Base-by-base conservation (phyloP, 2,113 vertebrate species). In the Sterrhoptilus dennistouni region DNA sequence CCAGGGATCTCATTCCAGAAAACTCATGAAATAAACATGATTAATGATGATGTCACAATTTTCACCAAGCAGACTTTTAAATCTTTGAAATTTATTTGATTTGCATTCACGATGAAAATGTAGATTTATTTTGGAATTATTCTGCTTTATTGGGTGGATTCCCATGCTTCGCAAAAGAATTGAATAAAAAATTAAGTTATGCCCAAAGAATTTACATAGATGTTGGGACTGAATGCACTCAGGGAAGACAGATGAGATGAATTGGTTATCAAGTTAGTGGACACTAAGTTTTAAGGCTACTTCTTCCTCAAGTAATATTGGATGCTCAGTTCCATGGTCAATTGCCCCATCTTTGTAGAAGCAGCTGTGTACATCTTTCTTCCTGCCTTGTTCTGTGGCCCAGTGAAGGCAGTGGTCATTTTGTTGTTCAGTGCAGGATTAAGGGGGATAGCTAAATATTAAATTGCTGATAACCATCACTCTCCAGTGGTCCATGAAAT, bases 241-340 rank as follows among this genome's bases (percentile, higher is more conserved):
- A 47, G 31, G 35, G 16, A 75, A 68, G 22, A 56, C 0, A 10
- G 12, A 42, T 65, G 52, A 75, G 13, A 31, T 21, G 71, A 4
- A 11, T 7, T 82, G 20, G 29, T 42, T 66, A 44, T n/a, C 40
- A 76, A 35, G 47, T 57, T 57, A 59, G 6, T 3, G 5, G 23
- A 23, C 15, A 23, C n/a, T n/a, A 24, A 52, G 9, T 52, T 72
- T 52, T 45, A 84, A 71, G 27, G 16, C 11, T 8, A 3, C 9
- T 49, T 52, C 20, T 94, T 78, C 42, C 22, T 49, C 53, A 38
- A 10, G 47, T 45, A 36, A n/a, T 35, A 61, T 2, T 44, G 42
- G 24, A 17, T 3, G 0, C 21, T 75, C 11, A 71, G 4, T 5
- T 45, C 28, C 0, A 1, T 23, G 12, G 18, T 64, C 4, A 45